Evolutionary conservation across 2,888 invertebrate species (phyloP), one percentile per base, ranked within the genome.

Genomic region (Scelioninae gen. 2): DNA sequence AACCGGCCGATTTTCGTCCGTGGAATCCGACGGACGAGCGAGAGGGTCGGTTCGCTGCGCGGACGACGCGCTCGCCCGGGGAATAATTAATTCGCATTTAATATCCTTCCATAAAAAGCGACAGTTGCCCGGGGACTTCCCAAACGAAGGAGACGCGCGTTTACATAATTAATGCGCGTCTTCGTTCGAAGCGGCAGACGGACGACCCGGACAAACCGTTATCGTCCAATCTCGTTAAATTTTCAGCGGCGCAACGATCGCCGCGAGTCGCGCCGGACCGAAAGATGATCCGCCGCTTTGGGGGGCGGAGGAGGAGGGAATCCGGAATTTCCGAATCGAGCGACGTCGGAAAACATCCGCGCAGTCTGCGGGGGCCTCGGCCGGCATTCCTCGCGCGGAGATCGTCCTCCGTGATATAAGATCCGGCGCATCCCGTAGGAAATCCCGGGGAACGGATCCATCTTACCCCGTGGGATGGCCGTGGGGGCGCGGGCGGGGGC

Each of bases 381-480:
- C 76, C 70, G 77, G 80, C 77, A 82, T 81, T 81, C 81, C 83
- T 82, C 82, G 81, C 84, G 85, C 83, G 86, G 85, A 85, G 85
- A 85, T 85, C 82, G 85, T 80, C 83, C 81, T 79, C 78, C 79
- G 83, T 86, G 86, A 86, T 86, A 85, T 85, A 85, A 86, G 85
- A 86, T 85, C 84, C 82, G 78, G 77, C 79, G 79, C 81, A 85
- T 86, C 85, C 85, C 85, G 85, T 84, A 86, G 86, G 86, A 86
- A 86, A 86, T 86, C 85, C 86, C 83, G 80, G 80, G n/a, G 83
- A 85, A 85, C 85, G 85, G 85, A 86, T 85, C 84, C 84, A 84
- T 86, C 85, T 86, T 84, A 85, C 82, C 86, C 85, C 84, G 83
- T 85, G 85, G 85, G 85, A 85, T 84, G 81, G 79, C 80, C 77